These are phyloP conservation scores for Helarctos malayanus DNA, from an alignment of 2,797 vertebrate genomes.

Conservation along the genomic window DNA sequence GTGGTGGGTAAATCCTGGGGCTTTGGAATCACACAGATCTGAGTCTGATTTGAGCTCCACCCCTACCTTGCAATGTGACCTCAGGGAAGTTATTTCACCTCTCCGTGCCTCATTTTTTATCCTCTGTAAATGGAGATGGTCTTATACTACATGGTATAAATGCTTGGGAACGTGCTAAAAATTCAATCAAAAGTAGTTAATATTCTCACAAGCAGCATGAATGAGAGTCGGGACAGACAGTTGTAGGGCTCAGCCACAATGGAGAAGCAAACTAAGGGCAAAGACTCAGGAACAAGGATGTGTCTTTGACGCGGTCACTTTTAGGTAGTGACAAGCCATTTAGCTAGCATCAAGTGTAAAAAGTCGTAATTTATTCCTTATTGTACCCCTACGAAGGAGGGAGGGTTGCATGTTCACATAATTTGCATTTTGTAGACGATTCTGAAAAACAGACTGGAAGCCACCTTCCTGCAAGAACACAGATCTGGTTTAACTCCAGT, in stretches of 20 bases:
- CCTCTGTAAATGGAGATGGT: neutral
- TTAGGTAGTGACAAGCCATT: neutral
- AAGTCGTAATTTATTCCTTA: neutral
- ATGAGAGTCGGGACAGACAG: neutral
- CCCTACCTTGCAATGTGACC: neutral
- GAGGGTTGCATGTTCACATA: neutral
- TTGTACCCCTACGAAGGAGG: neutral
- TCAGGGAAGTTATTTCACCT: neutral
- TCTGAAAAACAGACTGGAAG: neutral
- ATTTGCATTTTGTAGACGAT: conserved; percentile 10
- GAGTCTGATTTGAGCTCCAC: neutral
- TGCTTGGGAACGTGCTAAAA: neutral
- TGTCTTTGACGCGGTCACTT: neutral
- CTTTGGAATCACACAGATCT: neutral
- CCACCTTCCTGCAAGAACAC: neutral
- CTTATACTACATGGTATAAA: neutral
- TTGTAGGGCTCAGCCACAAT: neutral
- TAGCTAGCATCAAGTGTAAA: neutral
- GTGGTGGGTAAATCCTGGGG: neutral
- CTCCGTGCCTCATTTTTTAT: conserved; percentile 10
- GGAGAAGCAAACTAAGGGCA: neutral
- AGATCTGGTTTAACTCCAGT: neutral
- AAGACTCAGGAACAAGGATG: neutral
- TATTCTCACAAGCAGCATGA: too few relatives aligned
- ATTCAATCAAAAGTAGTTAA: neutral